Evolutionary conservation across 1,140 invertebrate species (phyloP).

Genomic region (Macrostomum lignano): DNA sequence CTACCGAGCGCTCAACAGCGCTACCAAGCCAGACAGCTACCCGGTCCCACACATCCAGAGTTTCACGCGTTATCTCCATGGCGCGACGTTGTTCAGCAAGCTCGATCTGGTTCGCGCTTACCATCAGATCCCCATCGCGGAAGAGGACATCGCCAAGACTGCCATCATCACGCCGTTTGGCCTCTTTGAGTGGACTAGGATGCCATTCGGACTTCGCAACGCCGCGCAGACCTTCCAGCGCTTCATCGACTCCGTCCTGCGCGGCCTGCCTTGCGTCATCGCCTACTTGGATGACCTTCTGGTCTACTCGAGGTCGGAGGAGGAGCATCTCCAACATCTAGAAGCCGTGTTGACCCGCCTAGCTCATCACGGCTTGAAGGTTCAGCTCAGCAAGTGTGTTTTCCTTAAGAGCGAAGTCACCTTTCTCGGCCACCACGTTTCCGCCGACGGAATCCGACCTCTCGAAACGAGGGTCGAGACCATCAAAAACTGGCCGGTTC

Average conservation of each 20-base stretch:
- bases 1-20: no score
- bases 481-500: no score
- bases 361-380: not conserved
- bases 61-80: no score
- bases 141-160: no score
- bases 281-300: constrained; percentile 10
- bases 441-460: no score
- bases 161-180: constrained; percentile 10
- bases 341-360: not conserved
- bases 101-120: no score
- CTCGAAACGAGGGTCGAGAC: no score
- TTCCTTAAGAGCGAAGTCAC: not conserved
- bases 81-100: no score
- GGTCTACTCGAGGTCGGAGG: constrained; percentile 7
- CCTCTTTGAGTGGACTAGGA: constrained; percentile 9
- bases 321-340: constrained; percentile 7
- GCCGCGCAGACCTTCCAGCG: constrained; percentile 9
- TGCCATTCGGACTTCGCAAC: constrained; percentile 9
- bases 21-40: no score
- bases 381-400: not conserved
- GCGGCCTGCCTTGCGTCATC: constrained; percentile 6
- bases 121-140: no score
- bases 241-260: constrained; percentile 7
- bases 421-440: not conserved
- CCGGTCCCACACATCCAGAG: no score